Conservation (phyloP, 2,888 invertebrate genomes). For the Pelosia muscerda region DNA sequence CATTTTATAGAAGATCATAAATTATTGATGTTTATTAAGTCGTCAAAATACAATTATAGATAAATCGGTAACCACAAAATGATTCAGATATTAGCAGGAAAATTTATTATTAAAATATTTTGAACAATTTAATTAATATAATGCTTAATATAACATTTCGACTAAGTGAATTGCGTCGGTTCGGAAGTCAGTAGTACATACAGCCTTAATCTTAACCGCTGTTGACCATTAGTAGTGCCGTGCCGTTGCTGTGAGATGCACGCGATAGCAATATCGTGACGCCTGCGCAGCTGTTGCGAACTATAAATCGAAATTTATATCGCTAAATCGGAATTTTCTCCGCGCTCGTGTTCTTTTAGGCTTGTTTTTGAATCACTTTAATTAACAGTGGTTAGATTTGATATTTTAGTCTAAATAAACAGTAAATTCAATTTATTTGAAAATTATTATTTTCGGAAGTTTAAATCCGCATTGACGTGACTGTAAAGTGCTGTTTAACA, state of each 20-base stretch:
- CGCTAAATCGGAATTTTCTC: not conserved
- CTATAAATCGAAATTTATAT: constrained; percentile 24
- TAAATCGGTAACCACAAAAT: not conserved
- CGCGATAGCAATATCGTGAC: constrained; percentile 57
- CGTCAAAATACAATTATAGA: not conserved
- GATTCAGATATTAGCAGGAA: constrained; percentile 28
- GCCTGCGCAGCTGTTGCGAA: constrained; percentile 55
- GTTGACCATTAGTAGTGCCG: constrained; percentile 50
- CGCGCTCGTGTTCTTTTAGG: not conserved
- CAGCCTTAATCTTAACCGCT: constrained; percentile 11
- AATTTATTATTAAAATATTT: constrained; percentile 21
- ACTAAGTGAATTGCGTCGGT: constrained; percentile 27
- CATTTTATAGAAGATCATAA: not conserved
- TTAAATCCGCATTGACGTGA: constrained; percentile 11
- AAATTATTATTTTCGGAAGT: not conserved
- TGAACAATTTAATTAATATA: constrained; percentile 25
- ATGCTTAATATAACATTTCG: constrained; percentile 21
- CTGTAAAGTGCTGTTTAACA: constrained; percentile 40
- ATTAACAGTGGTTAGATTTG: not conserved
- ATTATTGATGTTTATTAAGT: not conserved
- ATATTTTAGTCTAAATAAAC: not conserved
- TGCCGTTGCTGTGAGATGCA: constrained; percentile 50
- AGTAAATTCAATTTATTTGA: not conserved
- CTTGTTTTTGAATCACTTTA: no score
- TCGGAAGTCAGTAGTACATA: constrained; percentile 8